Base-by-base conservation (phyloP, 2,888 invertebrate genomes). In the Brenthis hecate region DNA sequence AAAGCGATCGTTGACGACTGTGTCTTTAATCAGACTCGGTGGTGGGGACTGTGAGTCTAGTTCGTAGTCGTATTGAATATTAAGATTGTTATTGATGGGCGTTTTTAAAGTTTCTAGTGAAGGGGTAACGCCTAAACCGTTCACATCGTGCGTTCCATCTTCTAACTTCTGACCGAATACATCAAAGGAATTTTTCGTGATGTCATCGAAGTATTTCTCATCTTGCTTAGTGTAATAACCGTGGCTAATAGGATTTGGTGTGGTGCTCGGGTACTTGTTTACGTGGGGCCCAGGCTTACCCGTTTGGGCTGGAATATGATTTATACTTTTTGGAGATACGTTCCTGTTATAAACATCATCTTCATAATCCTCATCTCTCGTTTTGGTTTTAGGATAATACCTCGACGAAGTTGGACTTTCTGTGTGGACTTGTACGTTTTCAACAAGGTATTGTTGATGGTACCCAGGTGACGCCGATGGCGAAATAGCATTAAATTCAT, bases 171-270 rank as follows among this genome's bases (percentile, higher is more conserved):
- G 95, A 1, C 95, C 96, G 80, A 96, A 96, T 75, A 95, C 94
- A 43, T 95, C 96, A 78, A 96, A 96, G 67, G 96, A 96, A 78
- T 96, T 95, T 81, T 95, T 95, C 4, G 96, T 96, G 66, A 95
- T 95, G 77, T 96, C 96, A 77, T 96, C 96, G 71, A 96, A 90
- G 72, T 94, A 94, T 67, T 94, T 93, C 78, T 95, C 93, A 80
- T 94, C 93, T 73, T 95, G 95, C 80, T 95, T 94, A 14, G 95
- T 95, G 85, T 95, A 95, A 83, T 95, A 95, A 50, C 94, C 93
- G 77, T 95, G 93, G 82, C 94, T 90, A 76, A 92, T 85, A 8
- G 94, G 93, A 77, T 93, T 94, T 19, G 94, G 87, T 8, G 95
- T 94, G 0, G 94, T 93, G 78, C 81, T 89, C 0, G 85, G 88